These are phyloP conservation scores for Myiozetetes cayanensis DNA, from an alignment of 2,113 vertebrate species.

Conservation along the genomic window DNA sequence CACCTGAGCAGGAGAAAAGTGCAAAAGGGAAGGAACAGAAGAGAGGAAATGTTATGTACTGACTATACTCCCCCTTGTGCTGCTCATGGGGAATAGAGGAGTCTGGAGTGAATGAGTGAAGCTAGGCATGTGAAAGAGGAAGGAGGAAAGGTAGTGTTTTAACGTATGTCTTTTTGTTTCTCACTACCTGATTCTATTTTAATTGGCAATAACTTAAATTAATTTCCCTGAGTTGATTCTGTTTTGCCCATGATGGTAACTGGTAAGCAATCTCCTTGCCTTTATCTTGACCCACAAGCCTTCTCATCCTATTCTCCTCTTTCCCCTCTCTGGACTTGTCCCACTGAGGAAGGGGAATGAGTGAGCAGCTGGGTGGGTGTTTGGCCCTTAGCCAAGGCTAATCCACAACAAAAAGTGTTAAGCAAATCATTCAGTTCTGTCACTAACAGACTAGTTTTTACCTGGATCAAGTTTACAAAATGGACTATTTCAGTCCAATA, in stretches of 20 bases:
- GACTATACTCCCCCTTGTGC: neutral
- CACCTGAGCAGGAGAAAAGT: neutral
- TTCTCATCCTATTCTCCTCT: neutral
- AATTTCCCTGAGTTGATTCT: neutral
- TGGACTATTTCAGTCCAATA: slow-evolving; percentile 26
- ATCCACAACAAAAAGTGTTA: neutral
- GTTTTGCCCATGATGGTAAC: neutral
- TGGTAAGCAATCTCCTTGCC: neutral
- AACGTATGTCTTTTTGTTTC: neutral
- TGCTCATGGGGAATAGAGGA: neutral
- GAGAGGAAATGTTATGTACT: neutral
- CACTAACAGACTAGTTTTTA: slow-evolving; percentile 25
- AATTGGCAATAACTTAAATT: neutral
- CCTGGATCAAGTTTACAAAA: slow-evolving; percentile 50
- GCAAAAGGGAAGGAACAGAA: neutral
- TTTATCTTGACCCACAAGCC: neutral
- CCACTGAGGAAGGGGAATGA: neutral
- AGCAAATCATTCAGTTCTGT: slow-evolving; percentile 35
- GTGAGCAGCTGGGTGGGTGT: neutral
- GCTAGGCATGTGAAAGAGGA: neutral
- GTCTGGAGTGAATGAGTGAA: neutral
- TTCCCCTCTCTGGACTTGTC: neutral
- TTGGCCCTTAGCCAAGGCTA: neutral
- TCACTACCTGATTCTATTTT: neutral
- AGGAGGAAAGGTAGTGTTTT: neutral